Evolutionary conservation across 2,888 invertebrate species (phyloP).

Genomic region (Troilus luridus): DNA sequence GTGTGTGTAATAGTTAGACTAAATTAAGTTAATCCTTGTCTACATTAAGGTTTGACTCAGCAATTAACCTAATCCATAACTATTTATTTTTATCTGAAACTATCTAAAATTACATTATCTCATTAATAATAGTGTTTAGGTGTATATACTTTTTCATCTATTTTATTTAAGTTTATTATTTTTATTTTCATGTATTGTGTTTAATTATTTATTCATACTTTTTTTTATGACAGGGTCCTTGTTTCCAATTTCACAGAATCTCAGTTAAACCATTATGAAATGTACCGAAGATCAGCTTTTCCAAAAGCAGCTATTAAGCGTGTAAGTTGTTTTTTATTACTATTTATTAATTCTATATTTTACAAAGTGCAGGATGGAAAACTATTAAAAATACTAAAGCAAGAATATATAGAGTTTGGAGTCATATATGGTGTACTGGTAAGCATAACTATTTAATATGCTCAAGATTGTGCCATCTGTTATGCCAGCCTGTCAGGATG

Average conservation of each 20-base stretch:
- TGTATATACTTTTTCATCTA: not conserved
- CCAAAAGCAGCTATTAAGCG: conserved; percentile 98
- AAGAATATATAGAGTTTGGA: too few relatives aligned
- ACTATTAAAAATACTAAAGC: too few relatives aligned
- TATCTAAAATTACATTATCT: not conserved
- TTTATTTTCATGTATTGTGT: not conserved
- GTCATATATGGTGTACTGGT: too few relatives aligned
- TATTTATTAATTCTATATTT: not conserved
- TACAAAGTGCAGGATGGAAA: too few relatives aligned
- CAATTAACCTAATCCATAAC: too few relatives aligned
- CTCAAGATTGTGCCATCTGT: too few relatives aligned
- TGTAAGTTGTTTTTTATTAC: conserved; percentile 69
- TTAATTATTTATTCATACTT: not conserved
- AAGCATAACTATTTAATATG: too few relatives aligned
- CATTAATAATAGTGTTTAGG: not conserved
- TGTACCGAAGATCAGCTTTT: conserved; percentile 96
- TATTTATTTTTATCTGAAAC: not conserved
- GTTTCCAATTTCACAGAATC: conserved; percentile 99
- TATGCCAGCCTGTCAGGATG: too few relatives aligned
- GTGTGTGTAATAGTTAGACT: too few relatives aligned
- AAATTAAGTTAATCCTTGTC: too few relatives aligned
- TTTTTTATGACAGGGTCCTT: conserved; percentile 79
- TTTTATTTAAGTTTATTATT: not conserved
- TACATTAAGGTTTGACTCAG: too few relatives aligned
- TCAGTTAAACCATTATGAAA: conserved; percentile 97